Percentiles rank a stretch among this genome's conserved stretches.
These are phyloP conservation scores for Guaruba guarouba DNA, from an alignment of 2,113 vertebrate genomes.

Conservation along the genomic window DNA sequence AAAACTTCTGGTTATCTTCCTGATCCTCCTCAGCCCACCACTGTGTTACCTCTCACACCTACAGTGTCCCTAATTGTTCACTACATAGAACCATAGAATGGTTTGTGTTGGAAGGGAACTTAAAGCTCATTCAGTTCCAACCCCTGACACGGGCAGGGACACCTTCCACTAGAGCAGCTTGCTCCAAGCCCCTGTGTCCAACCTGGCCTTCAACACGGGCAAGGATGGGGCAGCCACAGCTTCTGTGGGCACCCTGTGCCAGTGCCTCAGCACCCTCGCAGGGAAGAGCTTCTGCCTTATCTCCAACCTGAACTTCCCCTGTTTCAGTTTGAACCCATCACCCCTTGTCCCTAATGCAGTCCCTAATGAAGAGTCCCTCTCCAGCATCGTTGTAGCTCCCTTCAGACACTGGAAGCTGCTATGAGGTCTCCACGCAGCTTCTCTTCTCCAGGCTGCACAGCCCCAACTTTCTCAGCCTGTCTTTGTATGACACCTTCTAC, in stretches of 20 bases:
- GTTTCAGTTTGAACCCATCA: not conserved
- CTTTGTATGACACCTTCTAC: not conserved
- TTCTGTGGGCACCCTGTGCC: too few species aligned
- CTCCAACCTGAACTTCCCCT: too few species aligned
- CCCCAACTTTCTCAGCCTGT: not conserved
- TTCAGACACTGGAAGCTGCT: not conserved
- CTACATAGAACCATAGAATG: not conserved
- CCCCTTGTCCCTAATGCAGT: not conserved
- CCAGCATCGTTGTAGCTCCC: not conserved
- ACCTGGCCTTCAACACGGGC: too few species aligned
- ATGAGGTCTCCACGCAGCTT: not conserved
- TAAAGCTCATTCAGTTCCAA: not conserved
- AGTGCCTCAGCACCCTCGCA: too few species aligned
- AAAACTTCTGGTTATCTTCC: not conserved
- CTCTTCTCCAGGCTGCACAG: not conserved
- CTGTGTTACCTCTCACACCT: not conserved
- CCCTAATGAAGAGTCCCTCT: not conserved
- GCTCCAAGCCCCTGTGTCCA: not conserved
- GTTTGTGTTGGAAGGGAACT: not conserved
- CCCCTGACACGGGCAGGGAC: not conserved
- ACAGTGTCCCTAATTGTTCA: not conserved
- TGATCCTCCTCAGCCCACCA: not conserved
- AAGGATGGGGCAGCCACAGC: too few species aligned
- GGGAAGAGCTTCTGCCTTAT: too few species aligned
- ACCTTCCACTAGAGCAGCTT: not conserved